Percentiles rank a stretch among this genome's conserved stretches.
phyloP scores from a whole-genome alignment of 2,888 invertebrate genomes.

The Tridacna gigas region DNA sequence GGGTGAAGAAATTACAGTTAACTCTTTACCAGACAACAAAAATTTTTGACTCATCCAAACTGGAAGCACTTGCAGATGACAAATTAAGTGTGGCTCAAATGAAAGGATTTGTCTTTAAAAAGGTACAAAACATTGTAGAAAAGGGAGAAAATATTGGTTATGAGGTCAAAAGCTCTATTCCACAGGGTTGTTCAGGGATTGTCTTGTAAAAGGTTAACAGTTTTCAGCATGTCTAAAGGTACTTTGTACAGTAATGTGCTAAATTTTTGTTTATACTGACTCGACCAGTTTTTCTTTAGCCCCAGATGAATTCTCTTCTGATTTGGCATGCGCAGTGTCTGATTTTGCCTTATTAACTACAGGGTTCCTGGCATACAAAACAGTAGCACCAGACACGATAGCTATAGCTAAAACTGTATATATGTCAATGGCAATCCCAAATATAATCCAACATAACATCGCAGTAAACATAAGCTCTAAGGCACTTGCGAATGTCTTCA shows the following conservation, averaged over 20 bases:
- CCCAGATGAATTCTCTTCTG: constrained; percentile 19
- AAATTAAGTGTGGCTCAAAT: too few species aligned
- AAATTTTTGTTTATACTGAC: neutral
- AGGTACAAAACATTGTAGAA: neutral
- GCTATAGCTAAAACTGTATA: constrained; percentile 93
- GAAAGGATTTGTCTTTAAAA: too few species aligned
- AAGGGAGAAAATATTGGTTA: neutral
- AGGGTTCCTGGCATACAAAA: constrained; percentile 95
- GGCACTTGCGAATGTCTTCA: constrained; percentile 98
- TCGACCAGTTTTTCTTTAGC: constrained; percentile 23
- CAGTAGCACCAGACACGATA: constrained; percentile 93
- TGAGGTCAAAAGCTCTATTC: neutral
- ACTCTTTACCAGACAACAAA: neutral
- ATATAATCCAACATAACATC: constrained; percentile 92
- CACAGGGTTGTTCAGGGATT: too few species aligned
- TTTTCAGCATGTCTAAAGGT: too few species aligned
- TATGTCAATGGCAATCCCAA: constrained; percentile 92
- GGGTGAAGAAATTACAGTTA: neutral
- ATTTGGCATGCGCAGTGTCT: constrained; percentile 33
- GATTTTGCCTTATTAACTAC: constrained; percentile 86
- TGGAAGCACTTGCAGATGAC: neutral
- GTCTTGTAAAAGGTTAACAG: too few species aligned
- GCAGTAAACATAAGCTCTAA: constrained; percentile 96
- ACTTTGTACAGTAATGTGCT: too few species aligned
- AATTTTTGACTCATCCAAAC: neutral